Conservation (phyloP, 2,113 vertebrate genomes). For the Callipepla californica region DNA sequence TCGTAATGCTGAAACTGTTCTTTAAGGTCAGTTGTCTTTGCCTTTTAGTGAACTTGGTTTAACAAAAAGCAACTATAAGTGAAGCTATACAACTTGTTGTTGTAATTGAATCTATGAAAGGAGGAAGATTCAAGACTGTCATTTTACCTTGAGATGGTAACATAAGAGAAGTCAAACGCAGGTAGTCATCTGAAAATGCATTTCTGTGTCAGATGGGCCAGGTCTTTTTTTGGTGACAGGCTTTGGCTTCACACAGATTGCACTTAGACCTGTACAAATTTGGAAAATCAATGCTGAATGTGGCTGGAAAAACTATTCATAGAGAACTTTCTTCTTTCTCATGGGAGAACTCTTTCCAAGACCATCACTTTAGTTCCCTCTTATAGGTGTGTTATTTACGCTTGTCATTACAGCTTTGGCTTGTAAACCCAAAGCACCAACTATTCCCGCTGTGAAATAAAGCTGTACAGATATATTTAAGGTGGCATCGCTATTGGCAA, state of each 20-base stretch:
- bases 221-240: not conserved
- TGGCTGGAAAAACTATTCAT: not conserved
- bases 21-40: not conserved
- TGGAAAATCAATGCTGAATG: not conserved
- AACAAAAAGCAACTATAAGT: too few species aligned
- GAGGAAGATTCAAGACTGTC: too few species aligned
- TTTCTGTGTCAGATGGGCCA: not conserved
- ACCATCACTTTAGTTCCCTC: not conserved
- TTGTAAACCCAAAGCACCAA: not conserved
- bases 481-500: not conserved
- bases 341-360: not conserved
- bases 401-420: not conserved
- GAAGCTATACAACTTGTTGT: too few species aligned
- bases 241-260: not conserved
- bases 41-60: too few species aligned
- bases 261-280: not conserved
- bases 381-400: not conserved
- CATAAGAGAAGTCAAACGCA: too few species aligned
- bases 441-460: not conserved
- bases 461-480: not conserved
- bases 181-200: too few species aligned
- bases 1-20: not conserved
- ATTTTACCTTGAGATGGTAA: too few species aligned
- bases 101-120: too few species aligned
- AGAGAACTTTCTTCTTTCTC: not conserved